Evolutionary conservation across 2,113 vertebrate genomes (phyloP).

Genomic region (Nerophis ophidion): DNA sequence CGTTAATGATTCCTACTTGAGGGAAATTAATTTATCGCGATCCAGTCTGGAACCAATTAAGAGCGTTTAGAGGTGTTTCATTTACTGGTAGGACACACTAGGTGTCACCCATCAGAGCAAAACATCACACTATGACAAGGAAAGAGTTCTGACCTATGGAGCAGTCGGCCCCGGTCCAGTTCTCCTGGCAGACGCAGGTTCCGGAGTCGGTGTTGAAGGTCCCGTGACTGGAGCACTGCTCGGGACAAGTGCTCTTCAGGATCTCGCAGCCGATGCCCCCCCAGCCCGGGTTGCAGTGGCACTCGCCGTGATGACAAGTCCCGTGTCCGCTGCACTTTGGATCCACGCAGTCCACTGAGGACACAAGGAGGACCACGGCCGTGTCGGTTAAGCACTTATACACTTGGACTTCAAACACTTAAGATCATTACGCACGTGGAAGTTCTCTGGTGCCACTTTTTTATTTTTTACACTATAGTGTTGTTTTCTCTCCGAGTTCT

Average conservation of each 20-base stretch:
- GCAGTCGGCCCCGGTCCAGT: slow-evolving; percentile 93
- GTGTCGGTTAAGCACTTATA: slow-evolving; percentile 51
- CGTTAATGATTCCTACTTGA: too few relatives aligned
- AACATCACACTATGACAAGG: neutral
- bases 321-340: slow-evolving; percentile 89
- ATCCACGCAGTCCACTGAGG: slow-evolving; percentile 88
- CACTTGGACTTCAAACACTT: neutral
- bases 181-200: slow-evolving; percentile 86
- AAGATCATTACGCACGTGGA: slow-evolving; percentile 2
- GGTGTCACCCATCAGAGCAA: neutral
- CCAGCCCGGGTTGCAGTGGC: slow-evolving; percentile 95
- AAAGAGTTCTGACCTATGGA: slow-evolving; percentile 80
- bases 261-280: slow-evolving; percentile 88
- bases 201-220: slow-evolving; percentile 88
- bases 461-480: neutral
- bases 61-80: too few relatives aligned
- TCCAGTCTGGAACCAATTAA: too few relatives aligned
- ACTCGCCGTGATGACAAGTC: slow-evolving; percentile 89
- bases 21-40: too few relatives aligned
- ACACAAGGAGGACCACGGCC: slow-evolving; percentile 49
- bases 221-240: slow-evolving; percentile 92
- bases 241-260: slow-evolving; percentile 89
- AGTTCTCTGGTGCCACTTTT: slow-evolving; percentile 2
- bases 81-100: too few relatives aligned
- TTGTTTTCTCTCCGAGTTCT: neutral